A percentile compares a stretch with the other conserved stretches of the same genome.
Evolutionary conservation across 2,113 vertebrate genomes (phyloP).

Genomic region (Paradisaea rubra): DNA sequence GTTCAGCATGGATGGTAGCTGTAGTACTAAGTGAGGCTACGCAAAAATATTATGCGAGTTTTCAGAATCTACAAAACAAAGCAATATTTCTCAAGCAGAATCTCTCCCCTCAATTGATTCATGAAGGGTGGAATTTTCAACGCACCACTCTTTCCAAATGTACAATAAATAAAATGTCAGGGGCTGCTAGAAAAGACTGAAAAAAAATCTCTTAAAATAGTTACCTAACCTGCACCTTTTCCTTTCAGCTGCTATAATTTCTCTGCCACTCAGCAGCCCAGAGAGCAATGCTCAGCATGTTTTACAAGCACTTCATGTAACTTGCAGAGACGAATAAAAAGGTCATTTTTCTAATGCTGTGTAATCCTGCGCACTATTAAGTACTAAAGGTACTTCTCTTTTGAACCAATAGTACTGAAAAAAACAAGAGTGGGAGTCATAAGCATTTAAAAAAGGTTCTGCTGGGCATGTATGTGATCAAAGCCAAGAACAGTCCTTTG

Average conservation of each 20-base stretch:
- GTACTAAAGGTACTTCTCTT: background rate
- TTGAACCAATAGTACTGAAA: background rate
- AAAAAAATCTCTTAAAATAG: slow-evolving; percentile 2
- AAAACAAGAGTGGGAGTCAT: background rate
- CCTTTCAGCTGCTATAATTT: slow-evolving; percentile 46
- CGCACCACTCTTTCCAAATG: background rate
- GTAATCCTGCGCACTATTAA: background rate
- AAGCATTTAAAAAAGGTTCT: background rate
- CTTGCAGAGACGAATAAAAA: background rate
- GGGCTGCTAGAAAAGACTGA: background rate
- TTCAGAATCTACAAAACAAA: background rate
- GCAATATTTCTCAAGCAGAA: background rate
- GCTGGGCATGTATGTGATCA: background rate
- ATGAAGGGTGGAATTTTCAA: background rate
- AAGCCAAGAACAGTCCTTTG: background rate
- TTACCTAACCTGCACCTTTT: slow-evolving; percentile 27
- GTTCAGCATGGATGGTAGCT: background rate
- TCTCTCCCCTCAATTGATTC: background rate
- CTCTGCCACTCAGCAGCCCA: slow-evolving; percentile 26
- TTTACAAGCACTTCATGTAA: slow-evolving; percentile 47
- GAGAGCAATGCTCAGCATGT: slow-evolving; percentile 18
- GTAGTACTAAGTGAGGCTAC: background rate
- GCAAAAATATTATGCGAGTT: background rate
- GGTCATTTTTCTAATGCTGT: slow-evolving; percentile 22
- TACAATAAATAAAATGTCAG: background rate